Evolutionary conservation across 1,140 invertebrate species (phyloP), one percentile per base, ranked within the genome.

Genomic region (Drepana arcuata): DNA sequence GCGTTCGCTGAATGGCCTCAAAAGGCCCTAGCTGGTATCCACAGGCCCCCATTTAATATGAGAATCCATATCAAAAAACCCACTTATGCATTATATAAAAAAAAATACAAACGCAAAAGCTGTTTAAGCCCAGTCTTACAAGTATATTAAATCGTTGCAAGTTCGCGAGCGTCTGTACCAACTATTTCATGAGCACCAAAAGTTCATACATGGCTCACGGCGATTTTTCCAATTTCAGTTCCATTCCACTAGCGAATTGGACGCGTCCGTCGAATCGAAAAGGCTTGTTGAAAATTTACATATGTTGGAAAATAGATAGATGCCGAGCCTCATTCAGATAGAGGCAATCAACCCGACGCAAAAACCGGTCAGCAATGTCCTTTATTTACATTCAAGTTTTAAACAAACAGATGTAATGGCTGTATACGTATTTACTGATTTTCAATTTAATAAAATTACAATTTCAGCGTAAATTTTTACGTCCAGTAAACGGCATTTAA

Each of bases 241-340:
- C 53, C 45, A 69, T 69, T 66, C 60, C 58, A 64, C 57, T 41
- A 47, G 61, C 48, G 66, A 69, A 74, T 78, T 73, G 70, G 53
- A 66, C 54, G 62, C 62, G 65, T 66, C 58, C 62, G 60, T 50
- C 54, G 64, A 63, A 64, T 64, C 61, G 68, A 71, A 72, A 72
- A 73, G 60, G 64, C 64, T 67, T 64, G 66, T 73, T 70, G 52
- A 58, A 68, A 74, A 73, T 78, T 68, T 73, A 73, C 70, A 69
- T 72, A 69, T 63, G 56, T 62, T 63, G 53, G 48, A 50, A 66
- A 67, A 69, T 53, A 51, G 42, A 56, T 53, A 54, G 44, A 41
- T 54, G 18, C 33, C 30, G 25, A 14, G 25, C 18, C 30, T 26
- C 33, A 18, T 10, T 53, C 47, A 54, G 58, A 59, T 61, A 56